Evolutionary conservation across 2,113 vertebrate species (phyloP), one percentile per base, ranked within the genome.

Genomic region (Hippocampus abdominalis): DNA sequence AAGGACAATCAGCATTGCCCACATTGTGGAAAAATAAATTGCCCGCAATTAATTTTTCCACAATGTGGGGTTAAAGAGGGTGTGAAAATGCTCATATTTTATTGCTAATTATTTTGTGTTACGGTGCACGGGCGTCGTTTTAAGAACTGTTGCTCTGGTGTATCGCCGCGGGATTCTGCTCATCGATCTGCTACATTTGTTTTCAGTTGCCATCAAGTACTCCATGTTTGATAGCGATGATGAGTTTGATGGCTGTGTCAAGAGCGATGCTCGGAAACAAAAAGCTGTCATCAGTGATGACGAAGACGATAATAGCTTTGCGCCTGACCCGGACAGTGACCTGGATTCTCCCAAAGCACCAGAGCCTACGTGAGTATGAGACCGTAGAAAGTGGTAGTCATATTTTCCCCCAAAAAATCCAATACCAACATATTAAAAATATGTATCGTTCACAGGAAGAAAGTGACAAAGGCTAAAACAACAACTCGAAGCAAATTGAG

Each of bases 161-260:
- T 4, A 36, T 36, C 5, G 32, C 32, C 32, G 5, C 5, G 5
- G 32, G 5, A 36, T 36, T 36, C 32, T 5, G 32, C 32, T 36
- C 32, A 36, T 36, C 5, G 32, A 8, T 36, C 8, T 71, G 9
- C 54, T 44, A 4, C 9, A 0, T 27, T 0, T 60, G 44, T 32
- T 21, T 63, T 18, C 20, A 90, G 92, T 48, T 25, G 15, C 69
- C 0, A 72, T 82, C 23, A 93, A 91, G 67, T 90, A 89, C 82
- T 82, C 11, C 12, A 0, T 91, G 69, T 90, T 89, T 0, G 90
- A 89, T 82, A 91, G 91, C 16, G 92, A 92, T 29, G 84, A 90
- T 7, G 92, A 92, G 15, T 89, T 84, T 65, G 74, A 77, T 0
- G 76, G 81, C 68, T 73, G 56, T 65, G 51, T 0, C 3, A 91